Evolutionary conservation across 2,888 invertebrate species (phyloP).

Genomic region (Agrotis ipsilon): DNA sequence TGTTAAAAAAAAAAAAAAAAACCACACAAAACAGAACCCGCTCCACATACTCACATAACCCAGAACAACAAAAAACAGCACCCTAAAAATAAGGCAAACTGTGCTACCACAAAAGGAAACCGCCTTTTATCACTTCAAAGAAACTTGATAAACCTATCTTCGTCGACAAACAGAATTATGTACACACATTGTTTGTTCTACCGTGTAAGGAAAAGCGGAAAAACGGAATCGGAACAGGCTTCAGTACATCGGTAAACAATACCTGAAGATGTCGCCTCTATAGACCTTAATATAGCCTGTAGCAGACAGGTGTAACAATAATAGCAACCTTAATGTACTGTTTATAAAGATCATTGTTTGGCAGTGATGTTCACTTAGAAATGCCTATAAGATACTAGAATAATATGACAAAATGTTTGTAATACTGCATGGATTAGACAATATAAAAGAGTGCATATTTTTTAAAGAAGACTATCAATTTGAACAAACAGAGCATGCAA

Average conservation of each 20-base stretch:
- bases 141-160: constrained; percentile 69
- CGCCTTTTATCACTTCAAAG: constrained; percentile 66
- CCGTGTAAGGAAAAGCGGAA: constrained; percentile 56
- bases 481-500: too few relatives aligned
- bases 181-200: constrained; percentile 62
- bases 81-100: constrained; percentile 53
- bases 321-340: too few relatives aligned
- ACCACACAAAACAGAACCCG: constrained; percentile 9
- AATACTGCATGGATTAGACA: too few relatives aligned
- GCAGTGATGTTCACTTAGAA: too few relatives aligned
- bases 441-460: too few relatives aligned
- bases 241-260: constrained; percentile 34
- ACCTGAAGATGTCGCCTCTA: constrained; percentile 24
- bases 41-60: neutral
- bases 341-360: too few relatives aligned
- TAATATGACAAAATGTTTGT: too few relatives aligned
- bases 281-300: neutral
- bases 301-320: too few relatives aligned
- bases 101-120: constrained; percentile 48
- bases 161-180: constrained; percentile 70
- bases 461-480: too few relatives aligned
- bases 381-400: too few relatives aligned
- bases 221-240: constrained; percentile 47
- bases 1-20: too few relatives aligned
- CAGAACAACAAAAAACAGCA: constrained; percentile 35